Conservation (phyloP, 92 coral and sea anemone species). For the Epizoanthus stellaris region DNA sequence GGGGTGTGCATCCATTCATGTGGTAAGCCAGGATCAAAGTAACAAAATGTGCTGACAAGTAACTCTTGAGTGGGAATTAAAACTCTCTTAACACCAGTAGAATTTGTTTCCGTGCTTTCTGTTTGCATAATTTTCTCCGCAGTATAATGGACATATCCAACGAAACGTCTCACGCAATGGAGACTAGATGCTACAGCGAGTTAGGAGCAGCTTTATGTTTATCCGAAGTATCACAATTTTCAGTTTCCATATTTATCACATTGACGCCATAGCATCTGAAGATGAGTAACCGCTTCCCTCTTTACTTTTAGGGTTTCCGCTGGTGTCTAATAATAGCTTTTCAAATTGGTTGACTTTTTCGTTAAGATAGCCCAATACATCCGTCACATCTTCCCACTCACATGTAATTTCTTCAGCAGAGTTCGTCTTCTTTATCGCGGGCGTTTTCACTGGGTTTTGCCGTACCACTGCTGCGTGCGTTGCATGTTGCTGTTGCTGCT, state of each 20-base stretch:
- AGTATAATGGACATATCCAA: neutral
- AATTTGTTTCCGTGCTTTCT: neutral
- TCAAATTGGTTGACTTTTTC: constrained; percentile 93
- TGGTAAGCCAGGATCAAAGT: neutral
- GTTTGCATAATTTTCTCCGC: constrained; percentile 10
- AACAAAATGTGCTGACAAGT: neutral
- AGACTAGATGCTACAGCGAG: neutral
- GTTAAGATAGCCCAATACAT: constrained; percentile 86
- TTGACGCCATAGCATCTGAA: constrained; percentile 77
- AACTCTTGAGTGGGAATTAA: too few species aligned
- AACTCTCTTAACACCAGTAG: constrained; percentile 11
- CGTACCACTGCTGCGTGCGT: constrained; percentile 28
- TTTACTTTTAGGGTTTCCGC: constrained; percentile 74
- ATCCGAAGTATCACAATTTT: neutral
- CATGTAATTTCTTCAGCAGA: constrained; percentile 64
- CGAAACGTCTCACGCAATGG: constrained; percentile 22
- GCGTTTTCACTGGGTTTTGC: constrained; percentile 45
- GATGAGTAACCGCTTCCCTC: constrained; percentile 78
- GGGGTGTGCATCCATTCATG: neutral
- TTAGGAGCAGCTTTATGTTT: too few species aligned
- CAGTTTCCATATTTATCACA: constrained; percentile 20
- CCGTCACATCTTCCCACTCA: constrained; percentile 95
- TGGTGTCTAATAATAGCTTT: constrained; percentile 79
- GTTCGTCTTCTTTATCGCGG: constrained; percentile 57
- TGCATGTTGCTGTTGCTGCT: constrained; percentile 23